phyloP scores from a whole-genome alignment of 2,888 invertebrate species.

The Scrobipalpa atriplicella region DNA sequence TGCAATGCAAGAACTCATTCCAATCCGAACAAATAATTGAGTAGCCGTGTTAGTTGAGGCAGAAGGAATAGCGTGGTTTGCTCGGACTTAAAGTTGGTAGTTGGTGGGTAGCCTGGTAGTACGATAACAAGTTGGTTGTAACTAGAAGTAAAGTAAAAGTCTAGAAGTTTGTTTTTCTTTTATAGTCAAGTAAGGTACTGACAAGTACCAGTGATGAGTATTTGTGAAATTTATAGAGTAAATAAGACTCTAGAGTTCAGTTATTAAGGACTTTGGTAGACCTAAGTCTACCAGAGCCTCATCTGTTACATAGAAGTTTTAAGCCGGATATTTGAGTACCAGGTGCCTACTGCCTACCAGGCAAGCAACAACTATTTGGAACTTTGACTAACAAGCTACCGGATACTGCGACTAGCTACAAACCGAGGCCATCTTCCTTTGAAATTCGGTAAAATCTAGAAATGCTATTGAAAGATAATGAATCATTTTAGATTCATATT shows the following conservation, averaged over 20 bases:
- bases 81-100: slow-evolving; percentile 7
- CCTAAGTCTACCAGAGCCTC: too few species aligned
- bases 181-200: background rate
- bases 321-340: too few species aligned
- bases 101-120: background rate
- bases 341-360: too few species aligned
- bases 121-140: background rate
- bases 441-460: background rate
- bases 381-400: slow-evolving; percentile 8
- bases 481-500: too few species aligned
- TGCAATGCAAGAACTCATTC: slow-evolving; percentile 16
- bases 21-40: slow-evolving; percentile 18
- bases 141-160: background rate
- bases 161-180: slow-evolving; percentile 3
- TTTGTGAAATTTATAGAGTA: too few species aligned
- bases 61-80: background rate
- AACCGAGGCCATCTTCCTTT: background rate
- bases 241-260: too few species aligned
- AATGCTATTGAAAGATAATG: background rate
- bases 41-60: slow-evolving; percentile 7
- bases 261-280: too few species aligned
- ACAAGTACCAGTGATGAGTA: too few species aligned
- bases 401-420: background rate
- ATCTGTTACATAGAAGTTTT: too few species aligned
- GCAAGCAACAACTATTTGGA: slow-evolving; percentile 1